Evolutionary conservation across 2,888 invertebrate genomes (phyloP).

Genomic region (Pollenia amentaria): DNA sequence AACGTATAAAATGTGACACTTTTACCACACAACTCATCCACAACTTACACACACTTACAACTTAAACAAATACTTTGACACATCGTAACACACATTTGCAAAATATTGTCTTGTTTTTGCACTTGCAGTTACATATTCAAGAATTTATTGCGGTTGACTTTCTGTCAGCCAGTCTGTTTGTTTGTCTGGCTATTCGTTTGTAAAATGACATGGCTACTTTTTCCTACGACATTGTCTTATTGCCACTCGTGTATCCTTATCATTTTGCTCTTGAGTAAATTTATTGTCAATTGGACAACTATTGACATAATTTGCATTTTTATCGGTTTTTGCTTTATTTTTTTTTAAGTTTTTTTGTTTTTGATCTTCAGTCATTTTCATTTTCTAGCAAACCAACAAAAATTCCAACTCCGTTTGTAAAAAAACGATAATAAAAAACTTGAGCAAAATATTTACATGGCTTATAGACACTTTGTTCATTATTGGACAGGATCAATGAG

Average conservation of each 20-base stretch:
- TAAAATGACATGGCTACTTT: constrained; percentile 4
- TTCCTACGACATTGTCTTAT: constrained; percentile 8
- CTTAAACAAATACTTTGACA: too few relatives aligned
- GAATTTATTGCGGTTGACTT: neutral
- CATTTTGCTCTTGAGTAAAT: constrained; percentile 28
- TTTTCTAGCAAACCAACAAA: constrained; percentile 50
- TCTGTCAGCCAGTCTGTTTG: neutral
- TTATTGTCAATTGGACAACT: constrained; percentile 56
- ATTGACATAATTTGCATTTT: constrained; percentile 68
- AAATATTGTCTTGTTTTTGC: neutral
- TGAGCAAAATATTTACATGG: constrained; percentile 58
- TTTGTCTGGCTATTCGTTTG: neutral
- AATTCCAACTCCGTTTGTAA: neutral
- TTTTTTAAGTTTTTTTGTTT: neutral
- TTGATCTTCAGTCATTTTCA: constrained; percentile 29
- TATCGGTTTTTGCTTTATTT: constrained; percentile 47
- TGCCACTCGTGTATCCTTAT: constrained; percentile 26
- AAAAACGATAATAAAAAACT: constrained; percentile 22
- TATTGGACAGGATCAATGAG: constrained; percentile 36
- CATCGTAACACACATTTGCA: neutral
- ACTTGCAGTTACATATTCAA: neutral
- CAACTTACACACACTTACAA: neutral
- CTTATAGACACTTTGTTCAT: constrained; percentile 38
- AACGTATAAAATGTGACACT: too few relatives aligned
- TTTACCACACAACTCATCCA: neutral